A percentile compares a stretch with the other conserved stretches of the same genome.
These are phyloP conservation scores for Phyllopteryx taeniolatus DNA, from an alignment of 2,113 vertebrate genomes.

Conservation along the genomic window DNA sequence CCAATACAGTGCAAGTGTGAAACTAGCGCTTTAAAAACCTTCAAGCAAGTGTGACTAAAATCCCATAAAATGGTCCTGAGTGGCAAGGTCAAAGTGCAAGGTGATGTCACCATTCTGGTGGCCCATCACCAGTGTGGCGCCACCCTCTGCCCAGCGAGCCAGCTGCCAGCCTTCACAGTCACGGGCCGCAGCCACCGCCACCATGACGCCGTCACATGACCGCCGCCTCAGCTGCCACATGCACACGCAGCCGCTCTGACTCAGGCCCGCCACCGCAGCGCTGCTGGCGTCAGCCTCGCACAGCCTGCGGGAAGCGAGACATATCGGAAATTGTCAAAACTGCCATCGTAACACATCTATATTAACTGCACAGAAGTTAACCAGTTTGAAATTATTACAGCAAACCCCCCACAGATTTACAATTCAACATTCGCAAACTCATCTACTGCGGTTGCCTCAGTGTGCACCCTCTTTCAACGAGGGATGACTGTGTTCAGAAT, in stretches of 20 bases:
- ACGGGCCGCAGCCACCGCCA: slow-evolving; percentile 24
- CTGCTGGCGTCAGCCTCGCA: slow-evolving; percentile 39
- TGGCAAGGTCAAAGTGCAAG: slow-evolving; percentile 23
- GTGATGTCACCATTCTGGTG: slow-evolving; percentile 60
- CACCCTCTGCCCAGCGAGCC: slow-evolving; percentile 51
- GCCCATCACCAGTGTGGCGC: slow-evolving; percentile 46
- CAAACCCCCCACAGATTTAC: no score
- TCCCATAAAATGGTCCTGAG: not conserved
- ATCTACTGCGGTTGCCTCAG: not conserved
- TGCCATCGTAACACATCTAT: no score
- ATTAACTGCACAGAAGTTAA: no score
- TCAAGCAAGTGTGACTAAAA: not conserved
- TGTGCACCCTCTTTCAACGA: no score
- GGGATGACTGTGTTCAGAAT: no score
- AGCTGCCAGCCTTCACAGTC: slow-evolving; percentile 58
- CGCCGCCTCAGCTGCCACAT: slow-evolving; percentile 51
- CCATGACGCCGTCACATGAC: not conserved
- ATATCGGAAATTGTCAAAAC: not conserved
- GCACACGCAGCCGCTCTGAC: slow-evolving; percentile 49
- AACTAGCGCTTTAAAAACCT: not conserved
- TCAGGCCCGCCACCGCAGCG: slow-evolving; percentile 47
- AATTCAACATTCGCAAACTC: not conserved
- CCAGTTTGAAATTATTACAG: no score
- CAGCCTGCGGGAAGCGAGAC: slow-evolving; percentile 31
- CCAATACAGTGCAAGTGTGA: not conserved